Percentiles rank a stretch among this genome's conserved stretches.
phyloP scores from a whole-genome alignment of 2,797 vertebrate species.

The Microtus obscurus region DNA sequence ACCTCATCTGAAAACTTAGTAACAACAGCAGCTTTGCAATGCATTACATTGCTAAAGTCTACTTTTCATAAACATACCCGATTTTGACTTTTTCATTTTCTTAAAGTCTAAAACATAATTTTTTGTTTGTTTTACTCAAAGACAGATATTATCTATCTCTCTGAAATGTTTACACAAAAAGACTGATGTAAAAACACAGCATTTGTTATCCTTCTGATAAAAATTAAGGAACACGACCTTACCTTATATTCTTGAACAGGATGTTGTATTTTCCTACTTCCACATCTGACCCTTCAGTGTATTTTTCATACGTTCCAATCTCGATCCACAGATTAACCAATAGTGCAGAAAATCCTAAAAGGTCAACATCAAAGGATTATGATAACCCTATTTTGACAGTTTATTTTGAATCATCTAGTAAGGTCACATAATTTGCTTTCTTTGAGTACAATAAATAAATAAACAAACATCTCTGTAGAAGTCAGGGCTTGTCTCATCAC shows the following conservation, averaged over 20 bases:
- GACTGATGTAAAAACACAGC: not conserved
- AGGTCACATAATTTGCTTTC: slow-evolving; percentile 37
- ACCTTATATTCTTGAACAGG: not conserved
- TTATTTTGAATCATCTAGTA: not conserved
- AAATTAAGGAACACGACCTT: slow-evolving; percentile 36
- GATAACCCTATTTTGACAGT: not conserved
- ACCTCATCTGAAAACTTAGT: slow-evolving; percentile 48
- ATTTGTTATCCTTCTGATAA: slow-evolving; percentile 14
- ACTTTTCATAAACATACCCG: slow-evolving; percentile 4
- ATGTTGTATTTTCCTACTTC: not conserved
- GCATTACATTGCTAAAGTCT: slow-evolving; percentile 42
- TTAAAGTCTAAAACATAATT: slow-evolving; percentile 8
- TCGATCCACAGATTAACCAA: not conserved
- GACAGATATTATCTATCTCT: not conserved
- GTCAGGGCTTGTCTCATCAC: not conserved
- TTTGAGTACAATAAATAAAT: not conserved
- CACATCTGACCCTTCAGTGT: slow-evolving; percentile 40
- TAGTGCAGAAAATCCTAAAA: not conserved
- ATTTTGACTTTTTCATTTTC: slow-evolving; percentile 32
- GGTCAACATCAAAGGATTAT: not conserved
- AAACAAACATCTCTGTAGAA: not conserved
- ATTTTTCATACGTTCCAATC: slow-evolving; percentile 10
- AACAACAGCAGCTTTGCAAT: slow-evolving; percentile 49
- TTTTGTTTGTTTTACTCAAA: slow-evolving; percentile 53
- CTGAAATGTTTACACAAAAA: slow-evolving; percentile 49